A percentile compares a stretch with the other conserved stretches of the same genome.
Conservation (phyloP, 53 echinoderm and acorn worm species). For the Temnopleurus reevesii region DNA sequence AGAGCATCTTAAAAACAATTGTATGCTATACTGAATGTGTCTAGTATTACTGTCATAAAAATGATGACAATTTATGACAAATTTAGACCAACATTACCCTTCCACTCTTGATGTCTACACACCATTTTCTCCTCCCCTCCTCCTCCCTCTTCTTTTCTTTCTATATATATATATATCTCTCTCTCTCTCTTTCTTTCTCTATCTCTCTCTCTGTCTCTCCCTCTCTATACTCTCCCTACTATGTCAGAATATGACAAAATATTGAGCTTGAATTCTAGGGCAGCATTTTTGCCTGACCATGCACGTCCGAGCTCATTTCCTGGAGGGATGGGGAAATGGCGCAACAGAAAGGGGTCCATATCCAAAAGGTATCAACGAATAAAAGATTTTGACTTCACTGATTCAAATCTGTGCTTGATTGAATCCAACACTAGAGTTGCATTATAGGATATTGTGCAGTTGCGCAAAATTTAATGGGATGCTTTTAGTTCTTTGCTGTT, state of each 20-base stretch:
- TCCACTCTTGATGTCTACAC: no score
- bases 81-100: no score
- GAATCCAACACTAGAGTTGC: background rate
- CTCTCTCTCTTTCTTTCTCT: background rate
- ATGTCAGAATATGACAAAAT: background rate
- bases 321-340: background rate
- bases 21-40: no score
- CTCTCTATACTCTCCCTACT: background rate
- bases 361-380: background rate
- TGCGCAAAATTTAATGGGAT: no score
- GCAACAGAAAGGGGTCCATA: constrained; percentile 2
- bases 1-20: no score
- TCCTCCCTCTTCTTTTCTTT: background rate
- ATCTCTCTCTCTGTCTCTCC: background rate
- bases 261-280: background rate
- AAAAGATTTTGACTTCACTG: background rate
- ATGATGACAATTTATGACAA: no score
- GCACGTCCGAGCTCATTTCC: constrained; percentile 7
- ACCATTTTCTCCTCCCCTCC: background rate
- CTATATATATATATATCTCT: background rate
- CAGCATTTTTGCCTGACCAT: background rate
- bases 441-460: background rate
- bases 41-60: no score
- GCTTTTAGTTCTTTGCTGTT: no score
- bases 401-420: background rate